Percentiles rank a stretch among this genome's conserved stretches.
Conservation (phyloP, 2,888 invertebrate species). For the Hirtodrosophila confusa region DNA sequence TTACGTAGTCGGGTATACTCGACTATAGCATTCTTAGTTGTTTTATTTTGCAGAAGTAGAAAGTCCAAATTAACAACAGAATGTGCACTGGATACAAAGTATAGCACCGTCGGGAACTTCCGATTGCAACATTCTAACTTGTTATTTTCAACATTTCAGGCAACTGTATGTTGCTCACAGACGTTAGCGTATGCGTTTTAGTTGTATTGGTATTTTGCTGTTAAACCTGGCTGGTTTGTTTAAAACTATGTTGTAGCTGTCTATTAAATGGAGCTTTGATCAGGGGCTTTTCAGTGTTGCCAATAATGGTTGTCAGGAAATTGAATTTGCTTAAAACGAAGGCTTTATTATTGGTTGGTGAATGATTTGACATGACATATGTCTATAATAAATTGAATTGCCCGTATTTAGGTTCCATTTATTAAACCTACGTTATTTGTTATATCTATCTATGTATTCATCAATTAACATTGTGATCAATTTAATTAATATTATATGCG, state of each 20-base stretch:
- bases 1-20: too few species aligned
- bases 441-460: too few species aligned
- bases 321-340: conserved; percentile 39
- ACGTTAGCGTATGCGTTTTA: conserved; percentile 27
- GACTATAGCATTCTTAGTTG: too few species aligned
- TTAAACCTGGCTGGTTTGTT: conserved; percentile 22
- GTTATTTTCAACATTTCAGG: background rate
- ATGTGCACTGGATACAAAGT: too few species aligned
- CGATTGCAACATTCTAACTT: too few species aligned
- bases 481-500: too few species aligned
- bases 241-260: conserved; percentile 8
- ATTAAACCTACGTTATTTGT: too few species aligned
- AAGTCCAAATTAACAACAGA: too few species aligned
- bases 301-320: conserved; percentile 40
- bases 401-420: background rate
- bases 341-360: conserved; percentile 3
- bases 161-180: background rate
- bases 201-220: conserved; percentile 14
- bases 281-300: conserved; percentile 1
- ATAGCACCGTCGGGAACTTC: too few species aligned
- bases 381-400: background rate
- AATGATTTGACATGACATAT: too few species aligned
- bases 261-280: conserved; percentile 7
- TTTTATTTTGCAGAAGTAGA: too few species aligned
- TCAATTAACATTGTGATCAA: too few species aligned